phyloP scores from a whole-genome alignment of 2,888 invertebrate species.

The Anaspis maculata region DNA sequence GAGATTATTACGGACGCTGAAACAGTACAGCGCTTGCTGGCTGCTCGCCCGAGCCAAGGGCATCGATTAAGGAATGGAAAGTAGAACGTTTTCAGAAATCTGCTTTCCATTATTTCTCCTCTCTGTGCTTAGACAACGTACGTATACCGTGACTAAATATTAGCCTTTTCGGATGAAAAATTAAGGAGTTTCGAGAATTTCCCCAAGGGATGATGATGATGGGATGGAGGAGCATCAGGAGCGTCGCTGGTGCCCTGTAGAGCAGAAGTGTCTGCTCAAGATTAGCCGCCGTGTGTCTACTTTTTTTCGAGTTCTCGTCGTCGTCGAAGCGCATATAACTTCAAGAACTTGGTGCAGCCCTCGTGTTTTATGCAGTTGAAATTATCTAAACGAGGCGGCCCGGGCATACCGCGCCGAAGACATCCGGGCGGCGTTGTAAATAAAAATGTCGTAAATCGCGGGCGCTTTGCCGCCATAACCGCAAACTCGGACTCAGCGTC shows the following conservation, averaged over 20 bases:
- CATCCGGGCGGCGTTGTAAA: constrained; percentile 21
- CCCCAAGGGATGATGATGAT: constrained; percentile 8
- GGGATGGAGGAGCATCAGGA: too few species aligned
- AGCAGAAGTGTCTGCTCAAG: constrained; percentile 9
- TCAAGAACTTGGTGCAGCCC: constrained; percentile 1
- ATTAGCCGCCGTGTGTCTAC: constrained; percentile 8
- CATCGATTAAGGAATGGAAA: too few species aligned
- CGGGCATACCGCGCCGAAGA: too few species aligned
- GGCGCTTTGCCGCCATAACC: constrained; percentile 29
- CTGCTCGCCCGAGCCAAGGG: too few species aligned
- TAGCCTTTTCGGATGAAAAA: constrained; percentile 16
- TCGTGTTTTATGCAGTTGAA: constrained; percentile 7
- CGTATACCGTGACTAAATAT: constrained; percentile 13
- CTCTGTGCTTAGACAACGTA: too few species aligned
- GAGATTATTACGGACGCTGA: too few species aligned
- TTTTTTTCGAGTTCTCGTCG: too few species aligned
- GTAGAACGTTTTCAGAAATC: too few species aligned
- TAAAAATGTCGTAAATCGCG: constrained; percentile 33
- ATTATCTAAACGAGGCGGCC: too few species aligned
- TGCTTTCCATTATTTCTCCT: too few species aligned
- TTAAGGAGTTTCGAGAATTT: constrained; percentile 15
- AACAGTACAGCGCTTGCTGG: too few species aligned
- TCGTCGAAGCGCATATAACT: constrained; percentile 1
- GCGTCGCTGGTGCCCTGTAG: too few species aligned
- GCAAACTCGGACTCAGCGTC: constrained; percentile 25